Conservation (phyloP, 2,797 vertebrate genomes). For the Sebastes nivosus region DNA sequence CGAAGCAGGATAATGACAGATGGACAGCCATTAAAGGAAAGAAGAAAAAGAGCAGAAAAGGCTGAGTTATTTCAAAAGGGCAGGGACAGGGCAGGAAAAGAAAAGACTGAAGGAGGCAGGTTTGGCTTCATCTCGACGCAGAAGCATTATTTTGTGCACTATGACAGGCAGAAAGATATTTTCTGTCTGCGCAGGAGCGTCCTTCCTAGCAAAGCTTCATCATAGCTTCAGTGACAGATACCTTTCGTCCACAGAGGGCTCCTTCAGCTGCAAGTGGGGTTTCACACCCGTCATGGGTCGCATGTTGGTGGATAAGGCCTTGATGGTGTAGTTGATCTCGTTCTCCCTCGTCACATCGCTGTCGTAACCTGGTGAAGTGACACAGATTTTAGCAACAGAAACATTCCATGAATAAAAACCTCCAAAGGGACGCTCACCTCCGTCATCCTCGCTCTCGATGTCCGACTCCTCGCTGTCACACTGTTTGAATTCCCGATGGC, state of each 20-base stretch:
- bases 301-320: conserved; percentile 97
- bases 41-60: conserved; percentile 78
- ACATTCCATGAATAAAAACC: background rate
- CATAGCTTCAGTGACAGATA: conserved; percentile 67
- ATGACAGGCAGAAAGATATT: background rate
- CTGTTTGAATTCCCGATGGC: conserved; percentile 87
- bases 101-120: conserved; percentile 49
- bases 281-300: conserved; percentile 95
- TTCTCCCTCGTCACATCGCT: conserved; percentile 97
- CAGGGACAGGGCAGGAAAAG: conserved; percentile 49
- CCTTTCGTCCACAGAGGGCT: conserved; percentile 96
- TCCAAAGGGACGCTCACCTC: conserved; percentile 78
- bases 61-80: conserved; percentile 69
- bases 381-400: background rate
- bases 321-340: conserved; percentile 97
- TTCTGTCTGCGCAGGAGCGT: background rate
- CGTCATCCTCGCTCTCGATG: conserved; percentile 96
- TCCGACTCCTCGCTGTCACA: conserved; percentile 98
- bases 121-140: conserved; percentile 21
- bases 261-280: conserved; percentile 96
- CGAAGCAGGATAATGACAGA: conserved; percentile 80
- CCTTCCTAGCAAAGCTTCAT: background rate
- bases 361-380: conserved; percentile 89
- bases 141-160: background rate
- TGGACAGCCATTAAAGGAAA: conserved; percentile 77